phyloP scores from a whole-genome alignment of 2,113 vertebrate genomes.

The Nasalis larvatus region DNA sequence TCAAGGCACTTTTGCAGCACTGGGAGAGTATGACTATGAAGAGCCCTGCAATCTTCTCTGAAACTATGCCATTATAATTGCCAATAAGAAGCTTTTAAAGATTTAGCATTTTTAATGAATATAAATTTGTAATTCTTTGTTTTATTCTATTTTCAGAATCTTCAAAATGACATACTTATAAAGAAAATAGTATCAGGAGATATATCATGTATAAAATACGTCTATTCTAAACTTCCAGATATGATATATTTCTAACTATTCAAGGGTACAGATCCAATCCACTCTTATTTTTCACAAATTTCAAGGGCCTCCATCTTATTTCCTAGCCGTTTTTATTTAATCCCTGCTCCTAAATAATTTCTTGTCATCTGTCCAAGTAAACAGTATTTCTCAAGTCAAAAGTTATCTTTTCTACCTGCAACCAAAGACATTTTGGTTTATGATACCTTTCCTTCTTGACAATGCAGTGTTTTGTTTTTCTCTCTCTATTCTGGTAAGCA shows the following conservation, averaged over 20 bases:
- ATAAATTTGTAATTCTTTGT: background rate
- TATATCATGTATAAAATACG: background rate
- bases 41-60: background rate
- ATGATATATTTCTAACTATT: background rate
- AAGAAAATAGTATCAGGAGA: background rate
- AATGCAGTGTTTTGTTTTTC: background rate
- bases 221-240: background rate
- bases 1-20: background rate
- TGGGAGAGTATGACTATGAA: background rate
- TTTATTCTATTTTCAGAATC: constrained; percentile 27
- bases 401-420: background rate
- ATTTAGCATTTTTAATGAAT: background rate
- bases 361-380: background rate
- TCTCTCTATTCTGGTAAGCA: background rate
- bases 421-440: background rate
- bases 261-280: background rate
- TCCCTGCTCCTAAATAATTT: constrained; percentile 14
- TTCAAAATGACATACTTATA: background rate
- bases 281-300: constrained; percentile 10
- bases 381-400: constrained; percentile 3
- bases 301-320: constrained; percentile 16
- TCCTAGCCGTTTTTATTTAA: constrained; percentile 3
- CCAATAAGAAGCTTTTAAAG: background rate
- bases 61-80: background rate
- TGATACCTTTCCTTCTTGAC: background rate